A percentile compares a stretch with the other conserved stretches of the same genome.
phyloP scores from a whole-genome alignment of 2,797 vertebrate species.

The Arrhamphus sclerolepis region DNA sequence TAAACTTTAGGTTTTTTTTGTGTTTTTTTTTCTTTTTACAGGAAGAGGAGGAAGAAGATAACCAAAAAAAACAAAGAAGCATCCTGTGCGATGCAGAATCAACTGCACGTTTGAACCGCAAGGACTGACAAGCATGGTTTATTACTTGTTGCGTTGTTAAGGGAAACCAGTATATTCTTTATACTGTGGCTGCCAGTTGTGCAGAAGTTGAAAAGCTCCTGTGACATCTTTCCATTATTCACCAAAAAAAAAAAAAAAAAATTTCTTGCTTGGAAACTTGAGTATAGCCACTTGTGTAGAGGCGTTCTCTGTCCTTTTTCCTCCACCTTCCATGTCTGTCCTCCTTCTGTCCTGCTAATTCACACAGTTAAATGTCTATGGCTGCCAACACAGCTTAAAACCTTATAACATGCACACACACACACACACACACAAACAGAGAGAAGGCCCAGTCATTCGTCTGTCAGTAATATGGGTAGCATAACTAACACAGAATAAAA shows the following conservation, averaged over 20 bases:
- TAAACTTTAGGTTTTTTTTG: conserved; percentile 29
- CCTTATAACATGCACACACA: conserved; percentile 37
- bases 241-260: conserved; percentile 16
- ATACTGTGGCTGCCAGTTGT: conserved; percentile 1
- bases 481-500: conserved; percentile 73
- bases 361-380: conserved; percentile 52
- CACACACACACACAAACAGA: conserved; percentile 29
- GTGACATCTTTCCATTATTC: conserved; percentile 31
- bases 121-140: conserved; percentile 2
- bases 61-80: conserved; percentile 43
- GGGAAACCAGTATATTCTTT: background rate
- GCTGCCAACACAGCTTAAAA: conserved; percentile 58
- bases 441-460: conserved; percentile 53
- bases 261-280: conserved; percentile 41
- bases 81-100: conserved; percentile 34
- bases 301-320: conserved; percentile 1
- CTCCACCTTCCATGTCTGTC: conserved; percentile 9
- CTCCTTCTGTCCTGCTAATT: conserved; percentile 21
- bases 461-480: conserved; percentile 70
- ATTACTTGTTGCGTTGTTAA: background rate
- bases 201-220: conserved; percentile 20
- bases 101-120: conserved; percentile 14
- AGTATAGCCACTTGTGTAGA: conserved; percentile 22
- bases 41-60: conserved; percentile 48
- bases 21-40: no score